phyloP scores from a whole-genome alignment of 2,888 invertebrate genomes.

The Alentia gelatinosa region DNA sequence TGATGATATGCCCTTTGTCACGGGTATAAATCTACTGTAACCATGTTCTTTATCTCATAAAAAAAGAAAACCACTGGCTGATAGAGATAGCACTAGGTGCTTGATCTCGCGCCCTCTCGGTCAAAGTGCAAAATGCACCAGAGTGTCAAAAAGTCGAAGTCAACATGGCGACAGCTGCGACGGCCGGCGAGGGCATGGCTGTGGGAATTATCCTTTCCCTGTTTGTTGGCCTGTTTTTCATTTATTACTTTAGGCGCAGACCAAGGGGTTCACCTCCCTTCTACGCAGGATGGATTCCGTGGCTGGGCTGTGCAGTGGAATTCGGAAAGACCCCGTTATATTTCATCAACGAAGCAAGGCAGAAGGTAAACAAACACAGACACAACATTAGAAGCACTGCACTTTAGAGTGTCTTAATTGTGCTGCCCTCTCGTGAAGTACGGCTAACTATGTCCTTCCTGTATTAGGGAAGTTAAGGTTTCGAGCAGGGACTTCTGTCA shows the following conservation, averaged over 20 bases:
- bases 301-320: slow-evolving; percentile 76
- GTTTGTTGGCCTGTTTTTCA: neutral
- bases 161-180: neutral
- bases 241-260: slow-evolving; percentile 54
- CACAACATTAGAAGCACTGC: neutral
- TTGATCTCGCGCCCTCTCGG: too few relatives aligned
- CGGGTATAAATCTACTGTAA: too few relatives aligned
- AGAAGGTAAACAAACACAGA: slow-evolving; percentile 65
- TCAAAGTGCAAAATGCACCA: too few relatives aligned
- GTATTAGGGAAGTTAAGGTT: too few relatives aligned
- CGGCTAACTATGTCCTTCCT: too few relatives aligned
- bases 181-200: neutral
- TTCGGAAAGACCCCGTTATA: slow-evolving; percentile 74
- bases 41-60: too few relatives aligned
- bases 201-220: neutral
- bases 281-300: slow-evolving; percentile 73
- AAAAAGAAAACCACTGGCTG: too few relatives aligned
- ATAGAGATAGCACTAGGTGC: too few relatives aligned
- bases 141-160: neutral
- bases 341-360: slow-evolving; percentile 71
- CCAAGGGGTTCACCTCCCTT: slow-evolving; percentile 65
- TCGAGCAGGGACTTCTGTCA: too few relatives aligned
- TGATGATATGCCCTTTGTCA: too few relatives aligned
- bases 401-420: too few relatives aligned
- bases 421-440: too few relatives aligned